Conservation (phyloP, 2,797 vertebrate species). For the Malurus leucopterus region DNA sequence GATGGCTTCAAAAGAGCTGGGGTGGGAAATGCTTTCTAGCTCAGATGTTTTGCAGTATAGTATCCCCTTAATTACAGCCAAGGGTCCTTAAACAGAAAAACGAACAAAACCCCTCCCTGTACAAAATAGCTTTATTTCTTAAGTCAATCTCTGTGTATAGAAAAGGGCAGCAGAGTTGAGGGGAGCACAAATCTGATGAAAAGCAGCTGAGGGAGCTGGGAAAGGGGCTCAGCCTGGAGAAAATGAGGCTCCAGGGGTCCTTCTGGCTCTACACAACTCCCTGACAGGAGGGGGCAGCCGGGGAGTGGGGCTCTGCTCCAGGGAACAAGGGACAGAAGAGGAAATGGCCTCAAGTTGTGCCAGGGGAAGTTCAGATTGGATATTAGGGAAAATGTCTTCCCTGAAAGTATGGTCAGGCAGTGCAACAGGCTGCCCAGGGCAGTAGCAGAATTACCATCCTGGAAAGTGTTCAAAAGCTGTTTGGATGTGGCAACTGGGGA, state of each 20-base stretch:
- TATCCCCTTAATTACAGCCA: neutral
- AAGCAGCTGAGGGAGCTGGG: neutral
- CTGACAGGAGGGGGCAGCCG: too few species aligned
- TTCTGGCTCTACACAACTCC: neutral
- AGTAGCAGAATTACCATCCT: neutral
- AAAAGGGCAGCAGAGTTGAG: neutral
- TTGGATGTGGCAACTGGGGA: neutral
- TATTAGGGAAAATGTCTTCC: neutral
- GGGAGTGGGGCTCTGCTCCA: too few species aligned
- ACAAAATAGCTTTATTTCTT: neutral
- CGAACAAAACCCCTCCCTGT: rapidly evolving
- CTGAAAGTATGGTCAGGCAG: neutral
- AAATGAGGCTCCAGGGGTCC: neutral
- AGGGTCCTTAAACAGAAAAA: neutral
- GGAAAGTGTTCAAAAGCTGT: neutral
- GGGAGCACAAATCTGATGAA: too few species aligned
- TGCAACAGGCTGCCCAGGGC: neutral
- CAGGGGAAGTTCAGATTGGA: neutral
- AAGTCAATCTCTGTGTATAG: neutral
- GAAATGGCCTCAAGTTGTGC: neutral
- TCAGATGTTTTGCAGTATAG: neutral
- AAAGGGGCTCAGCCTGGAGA: neutral
- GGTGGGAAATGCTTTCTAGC: neutral
- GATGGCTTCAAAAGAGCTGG: neutral
- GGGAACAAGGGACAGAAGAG: neutral